Base-by-base conservation (phyloP, 35 echinoderm and acorn worm genomes). In the Amphiura filiformis region DNA sequence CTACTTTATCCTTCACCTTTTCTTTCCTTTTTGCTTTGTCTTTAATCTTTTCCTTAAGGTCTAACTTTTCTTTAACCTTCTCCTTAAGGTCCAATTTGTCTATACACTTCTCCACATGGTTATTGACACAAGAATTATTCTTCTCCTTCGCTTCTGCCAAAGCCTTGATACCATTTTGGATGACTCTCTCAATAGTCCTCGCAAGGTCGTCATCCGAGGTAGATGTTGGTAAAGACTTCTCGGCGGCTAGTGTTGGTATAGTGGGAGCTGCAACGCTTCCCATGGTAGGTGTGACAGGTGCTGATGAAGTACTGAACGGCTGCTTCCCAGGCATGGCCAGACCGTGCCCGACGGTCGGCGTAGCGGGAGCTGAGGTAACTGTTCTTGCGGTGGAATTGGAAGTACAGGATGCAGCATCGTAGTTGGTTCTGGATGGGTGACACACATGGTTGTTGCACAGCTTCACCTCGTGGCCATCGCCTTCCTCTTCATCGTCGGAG, bases 401-500 rank as follows among this genome's bases (percentile, higher is more conserved):
- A 70, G 61, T 70, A 70, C 61, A 70, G 15, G 61, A 70, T 70
- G 61, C 61, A 70, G 61, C 61, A 70, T 70, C 61, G 61, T 70
- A 70, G 61, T 70, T 30, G 61, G 4, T 47, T 47, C 41, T 47
- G 41, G 7, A 11, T 26, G 9, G 61, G 15, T 47, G 61, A 70
- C 26, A n/a, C 61, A 70, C 2, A 30, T 70, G 61, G 28, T 70
- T 15, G 61, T 18, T 70, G 61, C 26, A 23, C 1, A 70, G 26
- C 26, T 70, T 18, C 15, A 70, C 61, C 61, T 85, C 83, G 17
- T 83, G 38, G 39, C 26, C 31, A 30, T 83, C 81, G 34, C 35
- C 83, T 0, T 85, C 83, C 22, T 85, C 83, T 32, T 85, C 83
- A 13, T 61, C 64, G 47, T 61, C 44, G 32, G 56, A 85, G 0